Conservation (phyloP, 2,888 invertebrate genomes). For the Trilocha varians region DNA sequence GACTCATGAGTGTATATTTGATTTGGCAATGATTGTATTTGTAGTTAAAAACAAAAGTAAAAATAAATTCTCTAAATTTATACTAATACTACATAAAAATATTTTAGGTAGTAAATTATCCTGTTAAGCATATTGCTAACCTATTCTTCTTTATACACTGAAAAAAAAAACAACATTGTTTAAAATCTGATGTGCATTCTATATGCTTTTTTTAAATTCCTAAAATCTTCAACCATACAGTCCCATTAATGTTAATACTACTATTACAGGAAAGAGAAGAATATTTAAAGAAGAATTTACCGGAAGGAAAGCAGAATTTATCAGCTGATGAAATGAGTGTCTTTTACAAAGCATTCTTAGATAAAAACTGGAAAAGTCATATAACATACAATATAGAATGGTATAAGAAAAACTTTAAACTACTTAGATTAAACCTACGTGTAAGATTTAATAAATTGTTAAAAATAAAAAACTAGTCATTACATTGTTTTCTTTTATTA, state of each 20-base stretch:
- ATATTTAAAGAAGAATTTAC: conserved; percentile 65
- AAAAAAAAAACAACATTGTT: too few species aligned
- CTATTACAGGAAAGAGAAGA: conserved; percentile 68
- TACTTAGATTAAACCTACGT: conserved; percentile 75
- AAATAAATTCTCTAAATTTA: too few species aligned
- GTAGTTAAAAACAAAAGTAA: too few species aligned
- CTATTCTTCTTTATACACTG: too few species aligned
- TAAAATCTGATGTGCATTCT: too few species aligned
- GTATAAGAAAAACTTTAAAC: conserved; percentile 83
- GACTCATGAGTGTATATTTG: neutral
- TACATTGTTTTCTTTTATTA: conserved; percentile 3
- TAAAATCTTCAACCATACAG: too few species aligned
- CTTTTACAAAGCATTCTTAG: conserved; percentile 89
- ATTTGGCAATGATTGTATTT: neutral
- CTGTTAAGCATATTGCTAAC: too few species aligned
- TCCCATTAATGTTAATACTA: too few species aligned
- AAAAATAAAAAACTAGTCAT: conserved; percentile 35
- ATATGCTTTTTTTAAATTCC: too few species aligned
- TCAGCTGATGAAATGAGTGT: conserved; percentile 89
- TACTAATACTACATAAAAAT: too few species aligned
- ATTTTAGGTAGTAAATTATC: too few species aligned
- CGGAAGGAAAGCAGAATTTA: conserved; percentile 67
- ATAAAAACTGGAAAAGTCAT: conserved; percentile 85
- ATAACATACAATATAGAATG: conserved; percentile 85
- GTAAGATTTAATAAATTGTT: conserved; percentile 64